Evolutionary conservation across 2,888 invertebrate genomes (phyloP).

Genomic region (Neoaliturus tenellus): DNA sequence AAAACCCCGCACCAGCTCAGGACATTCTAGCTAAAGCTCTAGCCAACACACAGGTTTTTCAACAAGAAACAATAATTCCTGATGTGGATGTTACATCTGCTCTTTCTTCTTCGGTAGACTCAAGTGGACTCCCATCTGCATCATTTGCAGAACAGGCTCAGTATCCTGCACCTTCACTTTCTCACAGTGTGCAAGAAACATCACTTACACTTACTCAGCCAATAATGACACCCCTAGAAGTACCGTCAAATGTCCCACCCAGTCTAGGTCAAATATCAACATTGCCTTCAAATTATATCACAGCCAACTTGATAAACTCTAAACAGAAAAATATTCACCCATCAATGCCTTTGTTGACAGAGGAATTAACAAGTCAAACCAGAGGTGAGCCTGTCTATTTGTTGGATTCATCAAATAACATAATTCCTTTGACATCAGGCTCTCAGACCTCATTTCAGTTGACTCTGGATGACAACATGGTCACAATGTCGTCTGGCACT

Average conservation of each 20-base stretch:
- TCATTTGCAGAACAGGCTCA: conserved; percentile 47
- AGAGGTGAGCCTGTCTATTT: conserved; percentile 53
- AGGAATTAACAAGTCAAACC: conserved; percentile 49
- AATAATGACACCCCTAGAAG: conserved; percentile 88
- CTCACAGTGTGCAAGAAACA: conserved; percentile 79
- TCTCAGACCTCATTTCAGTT: conserved; percentile 54
- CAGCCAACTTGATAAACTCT: conserved; percentile 28
- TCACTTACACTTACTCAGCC: conserved; percentile 85
- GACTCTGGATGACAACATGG: conserved; percentile 50
- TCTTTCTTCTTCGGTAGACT: conserved; percentile 29
- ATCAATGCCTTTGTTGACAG: conserved; percentile 59
- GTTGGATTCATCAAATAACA: conserved; percentile 53
- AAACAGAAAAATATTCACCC: conserved; percentile 52
- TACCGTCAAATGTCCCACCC: conserved; percentile 72
- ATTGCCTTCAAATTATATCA: conserved; percentile 41
- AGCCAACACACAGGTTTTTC: conserved; percentile 67
- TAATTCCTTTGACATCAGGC: conserved; percentile 43
- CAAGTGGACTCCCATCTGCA: not conserved
- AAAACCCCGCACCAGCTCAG: conserved; percentile 56
- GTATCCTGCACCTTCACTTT: conserved; percentile 57
- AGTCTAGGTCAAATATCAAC: conserved; percentile 43
- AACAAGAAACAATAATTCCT: conserved; percentile 56
- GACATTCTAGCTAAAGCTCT: conserved; percentile 67
- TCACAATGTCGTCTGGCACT: conserved; percentile 41
- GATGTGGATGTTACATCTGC: conserved; percentile 35